phyloP scores from a whole-genome alignment of 2,797 vertebrate species.

The Schizopygopsis pylzovi region DNA sequence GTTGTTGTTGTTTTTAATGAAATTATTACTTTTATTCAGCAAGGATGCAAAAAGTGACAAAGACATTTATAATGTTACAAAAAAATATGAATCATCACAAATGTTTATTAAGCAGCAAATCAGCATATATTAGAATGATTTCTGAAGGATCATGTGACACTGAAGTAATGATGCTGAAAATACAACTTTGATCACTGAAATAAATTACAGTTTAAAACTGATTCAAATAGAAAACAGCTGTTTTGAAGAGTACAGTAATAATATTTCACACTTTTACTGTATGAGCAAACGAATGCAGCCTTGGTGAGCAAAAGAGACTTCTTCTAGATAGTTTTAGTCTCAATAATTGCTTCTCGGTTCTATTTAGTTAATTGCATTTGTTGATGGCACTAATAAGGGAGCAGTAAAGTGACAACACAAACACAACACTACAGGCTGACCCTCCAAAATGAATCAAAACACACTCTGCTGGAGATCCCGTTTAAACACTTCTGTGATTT shows the following conservation, averaged over 20 bases:
- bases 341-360: neutral
- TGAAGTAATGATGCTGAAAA: neutral
- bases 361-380: constrained; percentile 14
- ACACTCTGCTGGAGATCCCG: neutral
- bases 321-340: neutral
- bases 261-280: neutral
- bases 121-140: neutral
- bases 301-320: neutral
- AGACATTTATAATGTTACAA: neutral
- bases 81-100: neutral
- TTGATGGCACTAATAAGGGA: neutral
- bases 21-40: neutral
- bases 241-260: too few species aligned
- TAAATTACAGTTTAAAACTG: neutral
- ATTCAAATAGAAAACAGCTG: neutral
- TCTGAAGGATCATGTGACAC: neutral
- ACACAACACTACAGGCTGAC: neutral
- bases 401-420: constrained; percentile 13
- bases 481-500: constrained; percentile 38
- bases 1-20: neutral
- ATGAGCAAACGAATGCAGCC: neutral
- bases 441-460: neutral
- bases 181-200: neutral
- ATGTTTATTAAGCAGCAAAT: neutral
- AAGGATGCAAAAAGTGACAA: neutral